Base-by-base conservation (phyloP, 2,113 vertebrate genomes). In the Lycocorax pyrrhopterus region DNA sequence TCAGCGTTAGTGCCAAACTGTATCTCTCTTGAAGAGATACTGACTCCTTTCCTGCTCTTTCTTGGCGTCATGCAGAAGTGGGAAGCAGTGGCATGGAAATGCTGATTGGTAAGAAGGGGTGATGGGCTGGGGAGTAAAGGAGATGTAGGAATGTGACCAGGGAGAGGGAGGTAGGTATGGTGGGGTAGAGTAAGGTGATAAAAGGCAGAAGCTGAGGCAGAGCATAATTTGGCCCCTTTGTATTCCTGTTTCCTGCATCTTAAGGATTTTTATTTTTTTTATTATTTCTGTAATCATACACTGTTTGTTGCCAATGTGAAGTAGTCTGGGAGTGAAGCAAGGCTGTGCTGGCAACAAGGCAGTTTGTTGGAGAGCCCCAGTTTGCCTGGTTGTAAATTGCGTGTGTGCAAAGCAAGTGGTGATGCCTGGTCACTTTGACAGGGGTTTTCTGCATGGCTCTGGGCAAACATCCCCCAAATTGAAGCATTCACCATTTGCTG, bases 81-180 rank as follows among this genome's bases (percentile, higher is more conserved):
- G 44, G 32, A 88, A 83, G 63, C 71, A 76, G 67, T 1, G 4
- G 27, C 35, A 6, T 59, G 43, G 84, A 59, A 68, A 43, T 66
- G 30, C 44, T 69, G 14, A 1, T 52, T 64, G 37, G 30, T n/a
- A 39, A 55, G 63, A 68, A 60, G 37, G 5, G 2, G 2, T 6
- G 16, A 30, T 51, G 30, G 60, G 16, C 66, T 72, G 78, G 26
- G n/a, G 14, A 79, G 16, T 27, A 62, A 59, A 46, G n/a, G 39
- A 77, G 10, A 10, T 27, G 39, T 25, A 30, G 58, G 37, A 81
- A 52, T 13, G 29, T 89, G 46, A 39, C 35, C 25, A 69, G 66
- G 35, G 19, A 82, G 16, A 35, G 26, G 18, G 56, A 53, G 7
- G 11, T 51, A 12, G 17, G 4, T 78, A 23, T 0, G 0, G 30